Percentiles rank a stretch among this genome's conserved stretches.
These are phyloP conservation scores for Zaprionus bogoriensis DNA, from an alignment of 2,888 invertebrate species.

Conservation along the genomic window DNA sequence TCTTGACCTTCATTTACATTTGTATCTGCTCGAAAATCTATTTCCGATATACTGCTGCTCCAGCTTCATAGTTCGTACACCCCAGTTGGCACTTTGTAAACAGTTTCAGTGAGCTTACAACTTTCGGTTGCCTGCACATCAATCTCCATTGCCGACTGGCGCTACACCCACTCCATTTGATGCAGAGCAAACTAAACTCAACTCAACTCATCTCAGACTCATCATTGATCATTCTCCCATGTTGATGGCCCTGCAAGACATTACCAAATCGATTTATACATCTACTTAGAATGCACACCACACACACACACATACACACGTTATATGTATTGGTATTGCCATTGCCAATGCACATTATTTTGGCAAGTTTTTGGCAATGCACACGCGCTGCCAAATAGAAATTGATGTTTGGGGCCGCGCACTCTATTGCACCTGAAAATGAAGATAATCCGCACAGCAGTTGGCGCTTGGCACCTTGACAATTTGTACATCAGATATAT, in stretches of 20 bases:
- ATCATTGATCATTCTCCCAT: constrained; percentile 3
- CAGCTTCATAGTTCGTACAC: neutral
- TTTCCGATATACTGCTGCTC: neutral
- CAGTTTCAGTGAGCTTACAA: neutral
- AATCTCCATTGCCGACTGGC: neutral
- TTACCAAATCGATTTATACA: constrained; percentile 19
- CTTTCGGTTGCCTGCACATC: no score
- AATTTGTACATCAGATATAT: constrained; percentile 55
- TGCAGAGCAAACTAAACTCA: neutral
- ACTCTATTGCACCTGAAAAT: constrained; percentile 23
- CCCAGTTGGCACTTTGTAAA: neutral
- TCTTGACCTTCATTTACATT: no score
- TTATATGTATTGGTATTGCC: neutral
- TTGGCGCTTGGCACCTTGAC: constrained; percentile 74
- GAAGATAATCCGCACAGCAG: constrained; percentile 50
- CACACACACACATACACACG: neutral
- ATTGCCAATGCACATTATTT: constrained; percentile 29
- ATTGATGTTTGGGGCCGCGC: constrained; percentile 53
- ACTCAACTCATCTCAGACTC: neutral
- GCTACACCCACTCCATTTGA: neutral
- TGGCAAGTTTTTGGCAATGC: constrained; percentile 22
- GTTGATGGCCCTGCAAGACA: constrained; percentile 2
- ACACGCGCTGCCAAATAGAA: constrained; percentile 59
- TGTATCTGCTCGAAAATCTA: neutral
- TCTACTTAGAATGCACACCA: constrained; percentile 25